Percentiles rank a stretch among this genome's conserved stretches.
Evolutionary conservation across 2,888 invertebrate species (phyloP).

Genomic region (Thecocarcelia acutangulata): DNA sequence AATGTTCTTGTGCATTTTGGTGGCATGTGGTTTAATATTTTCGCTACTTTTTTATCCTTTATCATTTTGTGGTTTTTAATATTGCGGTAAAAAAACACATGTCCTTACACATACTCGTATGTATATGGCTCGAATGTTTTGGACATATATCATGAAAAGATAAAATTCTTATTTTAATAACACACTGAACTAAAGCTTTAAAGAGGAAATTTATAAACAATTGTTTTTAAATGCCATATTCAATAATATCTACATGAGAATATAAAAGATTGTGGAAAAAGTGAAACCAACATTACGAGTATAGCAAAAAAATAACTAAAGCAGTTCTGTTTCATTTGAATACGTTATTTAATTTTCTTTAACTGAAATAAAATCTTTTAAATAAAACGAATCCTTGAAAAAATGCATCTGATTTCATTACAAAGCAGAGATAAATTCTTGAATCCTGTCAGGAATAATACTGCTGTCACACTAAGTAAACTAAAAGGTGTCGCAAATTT

Average conservation of each 20-base stretch:
- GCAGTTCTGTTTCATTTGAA: no score
- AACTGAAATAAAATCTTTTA: no score
- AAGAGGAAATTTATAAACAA: background rate
- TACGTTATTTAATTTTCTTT: no score
- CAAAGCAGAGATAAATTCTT: no score
- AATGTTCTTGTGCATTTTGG: conserved; percentile 54
- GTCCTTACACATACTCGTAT: conserved; percentile 28
- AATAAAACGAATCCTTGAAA: no score
- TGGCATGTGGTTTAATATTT: conserved; percentile 63
- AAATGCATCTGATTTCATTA: no score
- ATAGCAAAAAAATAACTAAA: no score
- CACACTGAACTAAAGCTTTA: background rate
- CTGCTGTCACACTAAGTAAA: no score
- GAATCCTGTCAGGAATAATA: no score
- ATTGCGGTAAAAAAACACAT: conserved; percentile 54
- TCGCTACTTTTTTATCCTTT: conserved; percentile 31
- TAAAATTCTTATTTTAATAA: conserved; percentile 7
- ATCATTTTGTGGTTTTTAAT: conserved; percentile 63
- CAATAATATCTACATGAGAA: background rate
- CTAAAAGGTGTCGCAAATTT: no score
- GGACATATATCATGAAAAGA: conserved; percentile 53
- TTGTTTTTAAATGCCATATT: background rate
- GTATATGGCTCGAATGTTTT: conserved; percentile 42
- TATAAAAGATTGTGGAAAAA: background rate
- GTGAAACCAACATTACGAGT: background rate